Base-by-base conservation (phyloP, 1,140 invertebrate genomes). In the Onthophagus taurus region DNA sequence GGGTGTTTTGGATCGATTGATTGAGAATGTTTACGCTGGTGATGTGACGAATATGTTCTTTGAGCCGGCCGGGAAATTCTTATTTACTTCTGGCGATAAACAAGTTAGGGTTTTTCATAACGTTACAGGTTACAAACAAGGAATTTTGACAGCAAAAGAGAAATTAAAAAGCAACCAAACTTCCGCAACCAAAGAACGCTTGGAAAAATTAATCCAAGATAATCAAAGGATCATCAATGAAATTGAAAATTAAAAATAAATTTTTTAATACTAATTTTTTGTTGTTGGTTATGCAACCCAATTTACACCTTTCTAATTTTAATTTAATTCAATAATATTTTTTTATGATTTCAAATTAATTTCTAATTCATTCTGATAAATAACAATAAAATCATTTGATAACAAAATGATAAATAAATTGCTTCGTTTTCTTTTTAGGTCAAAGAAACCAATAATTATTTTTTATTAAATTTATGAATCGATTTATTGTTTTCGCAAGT, bases 51-150 rank as follows among this genome's bases (percentile, higher is more conserved):
- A 73, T 46, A 63, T 92, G 31, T 54, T 67, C 14, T 92, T 91
- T 62, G 83, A 89, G 58, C 70, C 80, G 17, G 67, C 74, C 37
- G 81, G 80, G 13, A 78, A 83, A 54, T 82, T 78, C 59, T 54
- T 93, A n/a, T 70, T 86, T 42, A 77, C 78, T 2, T 71, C 78
- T 37, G 85, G 83, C 9, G 85, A 90, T 54, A 79, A 76, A 43
- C 78, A 80, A 30, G 77, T 92, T 11, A 71, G 81, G 34, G 74
- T 93, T 13, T 81, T 91, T 51, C 78, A 84, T 54, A 92, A 93
- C 56, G 72, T 91, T 7, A 76, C 83, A 44, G 87, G 86, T 4
- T 82, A 83, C 54, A 68, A 74, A 48, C 80, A 78, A 9, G 75
- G 72, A 1, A 77, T 87, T 33, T 66, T 68, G 21, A 77, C 77